Conservation (phyloP, 2,797 vertebrate genomes). For the Decapterus maruadsi region DNA sequence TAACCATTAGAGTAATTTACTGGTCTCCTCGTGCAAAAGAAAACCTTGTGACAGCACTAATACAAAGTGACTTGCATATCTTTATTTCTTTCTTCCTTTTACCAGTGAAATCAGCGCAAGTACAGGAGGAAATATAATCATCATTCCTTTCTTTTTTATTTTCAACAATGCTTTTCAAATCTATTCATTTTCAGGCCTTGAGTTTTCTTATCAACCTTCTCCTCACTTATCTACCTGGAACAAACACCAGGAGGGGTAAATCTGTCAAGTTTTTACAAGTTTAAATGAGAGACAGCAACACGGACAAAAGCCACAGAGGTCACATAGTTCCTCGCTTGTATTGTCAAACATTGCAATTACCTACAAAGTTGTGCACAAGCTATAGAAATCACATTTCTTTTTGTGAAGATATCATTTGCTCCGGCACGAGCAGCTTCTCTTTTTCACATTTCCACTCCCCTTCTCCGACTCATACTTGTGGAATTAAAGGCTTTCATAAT, state of each 20-base stretch:
- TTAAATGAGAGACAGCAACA: conserved; percentile 18
- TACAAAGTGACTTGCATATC: neutral
- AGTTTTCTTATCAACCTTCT: neutral
- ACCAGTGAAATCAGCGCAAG: neutral
- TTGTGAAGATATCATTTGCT: conserved; percentile 17
- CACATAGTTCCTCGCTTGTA: conserved; percentile 9
- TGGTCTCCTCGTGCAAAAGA: neutral
- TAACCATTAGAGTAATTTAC: neutral
- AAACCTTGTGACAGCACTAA: neutral
- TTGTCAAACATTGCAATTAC: conserved; percentile 25
- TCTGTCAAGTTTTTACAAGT: conserved; percentile 9
- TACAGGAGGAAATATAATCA: neutral
- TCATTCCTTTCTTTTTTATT: neutral
- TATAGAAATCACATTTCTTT: neutral
- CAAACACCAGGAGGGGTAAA: neutral
- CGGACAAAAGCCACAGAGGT: neutral
- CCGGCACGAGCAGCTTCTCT: conserved; percentile 8
- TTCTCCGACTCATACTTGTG: conserved; percentile 25
- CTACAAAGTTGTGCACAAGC: conserved; percentile 12
- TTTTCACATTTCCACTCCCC: conserved; percentile 22
- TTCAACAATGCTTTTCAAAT: conserved; percentile 13
- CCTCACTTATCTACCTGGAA: neutral
- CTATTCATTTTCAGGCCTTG: conserved; percentile 13
- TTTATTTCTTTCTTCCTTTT: neutral
- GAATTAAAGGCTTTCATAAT: conserved; percentile 75